Conservation (phyloP, 2,797 vertebrate species). For the Pyrocephalus nanus region DNA sequence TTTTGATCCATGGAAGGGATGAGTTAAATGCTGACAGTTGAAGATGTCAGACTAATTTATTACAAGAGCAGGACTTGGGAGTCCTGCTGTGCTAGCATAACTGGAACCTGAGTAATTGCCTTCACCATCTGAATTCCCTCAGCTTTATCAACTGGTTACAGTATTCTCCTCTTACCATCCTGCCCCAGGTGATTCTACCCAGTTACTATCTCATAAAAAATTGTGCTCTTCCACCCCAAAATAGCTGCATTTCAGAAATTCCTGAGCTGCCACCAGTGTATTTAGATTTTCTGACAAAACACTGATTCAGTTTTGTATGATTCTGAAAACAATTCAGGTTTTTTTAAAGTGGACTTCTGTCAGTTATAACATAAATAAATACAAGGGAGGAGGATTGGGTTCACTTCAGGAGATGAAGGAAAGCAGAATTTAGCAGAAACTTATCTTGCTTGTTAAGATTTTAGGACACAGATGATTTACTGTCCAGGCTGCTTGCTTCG, state of each 20-base stretch:
- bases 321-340: neutral
- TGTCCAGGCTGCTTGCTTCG: neutral
- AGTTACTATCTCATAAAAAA: neutral
- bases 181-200: neutral
- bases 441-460: neutral
- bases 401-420: neutral
- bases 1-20: neutral
- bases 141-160: neutral
- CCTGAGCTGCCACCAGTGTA: neutral
- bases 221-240: neutral
- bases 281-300: neutral
- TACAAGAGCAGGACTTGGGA: neutral
- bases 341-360: neutral
- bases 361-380: neutral
- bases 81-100: neutral
- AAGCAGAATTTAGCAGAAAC: neutral
- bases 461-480: neutral
- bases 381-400: fast-evolving
- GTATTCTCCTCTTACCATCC: neutral
- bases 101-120: neutral
- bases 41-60: neutral
- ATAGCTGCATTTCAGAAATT: neutral
- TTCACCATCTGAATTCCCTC: neutral
- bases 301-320: neutral
- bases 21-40: neutral